Conservation (phyloP, 1,140 invertebrate species). For the Neodiprion fabricii region DNA sequence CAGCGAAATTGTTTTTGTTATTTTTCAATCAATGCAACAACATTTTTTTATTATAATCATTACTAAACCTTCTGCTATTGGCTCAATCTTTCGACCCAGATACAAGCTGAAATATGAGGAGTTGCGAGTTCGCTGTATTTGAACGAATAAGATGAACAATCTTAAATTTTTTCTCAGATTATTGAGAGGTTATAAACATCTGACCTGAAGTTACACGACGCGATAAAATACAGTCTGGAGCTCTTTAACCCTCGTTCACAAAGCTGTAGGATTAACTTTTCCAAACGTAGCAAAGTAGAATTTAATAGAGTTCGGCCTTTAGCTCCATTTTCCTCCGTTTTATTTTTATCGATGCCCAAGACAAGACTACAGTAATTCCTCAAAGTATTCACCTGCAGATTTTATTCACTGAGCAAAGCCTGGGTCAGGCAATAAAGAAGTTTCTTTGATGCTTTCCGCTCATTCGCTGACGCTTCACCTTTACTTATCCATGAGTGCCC, state of each 20-base stretch:
- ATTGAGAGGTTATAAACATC: too few species aligned
- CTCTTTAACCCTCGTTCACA: background rate
- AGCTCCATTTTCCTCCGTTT: background rate
- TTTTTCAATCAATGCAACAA: too few species aligned
- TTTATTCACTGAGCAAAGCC: background rate
- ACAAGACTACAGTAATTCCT: slow-evolving; percentile 5
- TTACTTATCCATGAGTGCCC: background rate
- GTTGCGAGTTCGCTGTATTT: too few species aligned
- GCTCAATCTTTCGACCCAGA: too few species aligned
- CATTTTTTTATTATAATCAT: too few species aligned
- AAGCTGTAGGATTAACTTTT: background rate
- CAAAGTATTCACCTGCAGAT: background rate
- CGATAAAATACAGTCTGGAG: background rate
- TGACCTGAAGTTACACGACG: too few species aligned
- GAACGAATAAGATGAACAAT: too few species aligned
- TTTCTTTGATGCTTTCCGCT: background rate
- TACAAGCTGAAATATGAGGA: too few species aligned
- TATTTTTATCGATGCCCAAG: background rate
- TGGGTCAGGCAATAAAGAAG: background rate
- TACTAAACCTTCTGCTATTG: too few species aligned
- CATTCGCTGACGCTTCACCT: too few species aligned
- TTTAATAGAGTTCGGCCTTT: background rate
- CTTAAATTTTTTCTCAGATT: too few species aligned
- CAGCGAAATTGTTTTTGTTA: too few species aligned
- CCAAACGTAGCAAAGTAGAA: background rate